These are phyloP conservation scores for Microtus ochrogaster DNA, from an alignment of 2,113 vertebrate species.

Conservation along the genomic window DNA sequence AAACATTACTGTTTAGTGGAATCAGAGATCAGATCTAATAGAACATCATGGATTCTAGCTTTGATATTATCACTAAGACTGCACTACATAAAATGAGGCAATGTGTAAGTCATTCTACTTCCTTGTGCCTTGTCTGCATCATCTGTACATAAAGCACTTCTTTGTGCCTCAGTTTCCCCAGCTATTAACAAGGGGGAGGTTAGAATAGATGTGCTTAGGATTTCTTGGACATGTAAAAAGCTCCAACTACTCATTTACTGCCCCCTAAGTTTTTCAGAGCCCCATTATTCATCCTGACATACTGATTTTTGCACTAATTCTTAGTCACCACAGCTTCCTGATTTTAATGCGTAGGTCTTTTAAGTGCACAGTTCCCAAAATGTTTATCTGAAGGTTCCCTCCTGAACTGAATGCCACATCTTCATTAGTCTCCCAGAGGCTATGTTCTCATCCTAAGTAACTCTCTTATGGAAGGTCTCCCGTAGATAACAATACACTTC, in stretches of 20 bases:
- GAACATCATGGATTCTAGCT: not conserved
- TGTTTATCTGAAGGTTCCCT: conserved; percentile 50
- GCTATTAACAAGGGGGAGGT: not conserved
- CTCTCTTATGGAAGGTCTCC: conserved; percentile 51
- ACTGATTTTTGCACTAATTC: conserved; percentile 2
- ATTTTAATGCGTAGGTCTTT: conserved; percentile 33
- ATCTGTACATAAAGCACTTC: not conserved
- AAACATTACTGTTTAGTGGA: not conserved
- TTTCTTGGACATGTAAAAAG: not conserved
- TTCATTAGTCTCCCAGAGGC: conserved; percentile 58
- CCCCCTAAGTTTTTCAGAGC: not conserved
- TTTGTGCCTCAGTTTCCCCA: conserved; percentile 36
- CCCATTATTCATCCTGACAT: not conserved
- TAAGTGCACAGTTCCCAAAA: conserved; percentile 1
- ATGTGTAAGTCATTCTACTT: not conserved
- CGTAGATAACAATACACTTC: conserved; percentile 70
- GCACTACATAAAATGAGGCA: not conserved
- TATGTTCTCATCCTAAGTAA: conserved; percentile 58
- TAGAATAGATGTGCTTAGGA: not conserved
- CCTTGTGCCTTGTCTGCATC: not conserved
- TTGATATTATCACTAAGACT: not conserved
- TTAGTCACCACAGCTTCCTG: conserved; percentile 11
- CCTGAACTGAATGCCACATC: not conserved
- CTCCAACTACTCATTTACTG: not conserved
- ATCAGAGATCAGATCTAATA: not conserved